Evolutionary conservation across 37 sponge, comb jelly and placozoan genomes (phyloP).

Genomic region (Hexactinellida sp.): DNA sequence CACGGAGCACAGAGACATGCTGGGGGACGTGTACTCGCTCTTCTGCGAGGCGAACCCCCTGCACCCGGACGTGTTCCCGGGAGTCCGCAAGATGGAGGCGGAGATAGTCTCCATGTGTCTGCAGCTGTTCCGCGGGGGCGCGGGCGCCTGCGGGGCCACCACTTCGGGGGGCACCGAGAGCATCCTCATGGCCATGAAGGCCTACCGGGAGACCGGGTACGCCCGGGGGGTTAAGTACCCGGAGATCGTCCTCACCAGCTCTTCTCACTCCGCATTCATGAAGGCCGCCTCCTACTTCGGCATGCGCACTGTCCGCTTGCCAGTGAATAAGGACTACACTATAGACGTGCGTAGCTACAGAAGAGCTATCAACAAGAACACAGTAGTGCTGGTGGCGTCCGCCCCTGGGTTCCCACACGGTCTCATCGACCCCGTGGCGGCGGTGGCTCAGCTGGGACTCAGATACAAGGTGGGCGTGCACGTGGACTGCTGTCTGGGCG

Average conservation of each 20-base stretch:
- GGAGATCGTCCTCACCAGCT: conserved; percentile 41
- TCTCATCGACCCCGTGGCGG: conserved; percentile 58
- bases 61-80: conserved; percentile 77
- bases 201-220: conserved; percentile 60
- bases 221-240: conserved; percentile 57
- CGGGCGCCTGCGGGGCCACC: conserved; percentile 33
- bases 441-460: conserved; percentile 38
- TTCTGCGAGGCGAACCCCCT: conserved; percentile 79
- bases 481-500: conserved; percentile 85
- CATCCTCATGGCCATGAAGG: conserved; percentile 74
- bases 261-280: conserved; percentile 65
- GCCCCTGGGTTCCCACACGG: conserved; percentile 77
- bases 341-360: conserved; percentile 35
- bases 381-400: conserved; percentile 62
- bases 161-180: conserved; percentile 89
- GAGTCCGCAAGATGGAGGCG: conserved; percentile 57
- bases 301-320: conserved; percentile 40
- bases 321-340: conserved; percentile 26
- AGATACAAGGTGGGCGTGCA: conserved; percentile 51
- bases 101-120: conserved; percentile 67
- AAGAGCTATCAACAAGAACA: conserved; percentile 46
- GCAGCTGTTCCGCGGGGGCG: conserved; percentile 45
- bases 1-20: conserved; percentile 53
- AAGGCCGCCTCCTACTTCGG: conserved; percentile 77
- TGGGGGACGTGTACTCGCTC: conserved; percentile 46